A percentile compares a stretch with the other conserved stretches of the same genome.
phyloP scores from a whole-genome alignment of 2,888 invertebrate genomes.

The Argynnis bischoffii region DNA sequence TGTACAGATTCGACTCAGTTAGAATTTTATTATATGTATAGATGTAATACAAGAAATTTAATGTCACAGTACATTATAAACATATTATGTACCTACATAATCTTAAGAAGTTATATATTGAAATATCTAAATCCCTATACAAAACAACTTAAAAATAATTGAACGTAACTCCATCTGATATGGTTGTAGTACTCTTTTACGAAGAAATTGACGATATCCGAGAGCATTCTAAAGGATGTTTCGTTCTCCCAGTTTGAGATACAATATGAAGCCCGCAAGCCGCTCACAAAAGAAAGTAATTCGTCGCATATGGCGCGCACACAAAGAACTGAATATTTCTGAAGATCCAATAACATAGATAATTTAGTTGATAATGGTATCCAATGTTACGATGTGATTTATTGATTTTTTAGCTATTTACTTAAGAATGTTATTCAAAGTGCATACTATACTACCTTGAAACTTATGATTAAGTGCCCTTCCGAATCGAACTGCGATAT shows the following conservation, averaged over 20 bases:
- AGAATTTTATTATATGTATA: too few relatives aligned
- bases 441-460: background rate
- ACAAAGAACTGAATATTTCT: constrained; percentile 61
- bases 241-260: constrained; percentile 48
- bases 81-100: background rate
- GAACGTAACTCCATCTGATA: constrained; percentile 13
- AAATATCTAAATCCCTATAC: background rate
- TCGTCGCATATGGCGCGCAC: constrained; percentile 59
- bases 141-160: constrained; percentile 10
- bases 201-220: constrained; percentile 47
- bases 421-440: background rate
- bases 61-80: background rate
- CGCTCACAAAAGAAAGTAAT: constrained; percentile 64
- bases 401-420: constrained; percentile 20
- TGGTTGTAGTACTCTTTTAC: constrained; percentile 13
- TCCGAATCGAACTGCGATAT: too few relatives aligned
- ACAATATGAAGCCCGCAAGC: constrained; percentile 51
- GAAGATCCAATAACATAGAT: constrained; percentile 45
- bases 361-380: constrained; percentile 33
- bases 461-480: too few relatives aligned
- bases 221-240: constrained; percentile 50
- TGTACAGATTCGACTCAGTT: too few relatives aligned
- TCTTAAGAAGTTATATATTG: background rate
- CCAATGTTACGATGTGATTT: constrained; percentile 34
- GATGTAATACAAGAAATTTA: background rate